A percentile compares a stretch with the other conserved stretches of the same genome.
These are phyloP conservation scores for Drosophila lowei DNA, from an alignment of 1,140 invertebrate genomes.

Conservation along the genomic window DNA sequence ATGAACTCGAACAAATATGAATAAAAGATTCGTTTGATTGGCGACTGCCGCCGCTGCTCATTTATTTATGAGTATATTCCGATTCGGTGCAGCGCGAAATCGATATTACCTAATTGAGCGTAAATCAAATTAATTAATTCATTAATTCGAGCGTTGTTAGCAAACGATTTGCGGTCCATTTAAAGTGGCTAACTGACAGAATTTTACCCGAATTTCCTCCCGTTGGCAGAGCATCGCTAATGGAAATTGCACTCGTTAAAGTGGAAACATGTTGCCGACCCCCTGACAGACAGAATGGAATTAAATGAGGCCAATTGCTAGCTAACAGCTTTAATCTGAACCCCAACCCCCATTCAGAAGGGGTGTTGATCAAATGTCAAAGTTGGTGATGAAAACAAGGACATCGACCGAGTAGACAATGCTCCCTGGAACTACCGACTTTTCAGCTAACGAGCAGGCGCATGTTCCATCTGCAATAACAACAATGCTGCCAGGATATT, in stretches of 20 bases:
- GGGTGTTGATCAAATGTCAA: constrained; percentile 51
- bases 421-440: constrained; percentile 21
- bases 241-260: background rate
- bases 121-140: constrained; percentile 49
- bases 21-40: constrained; percentile 38
- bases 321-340: constrained; percentile 21
- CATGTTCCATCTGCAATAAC: constrained; percentile 35
- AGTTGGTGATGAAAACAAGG: constrained; percentile 21
- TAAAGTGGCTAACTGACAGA: constrained; percentile 2
- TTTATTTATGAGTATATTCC: constrained; percentile 29
- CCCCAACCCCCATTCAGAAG: background rate
- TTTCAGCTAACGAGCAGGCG: constrained; percentile 56
- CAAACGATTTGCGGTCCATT: constrained; percentile 21
- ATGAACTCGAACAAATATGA: constrained; percentile 20
- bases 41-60: background rate
- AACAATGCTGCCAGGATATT: constrained; percentile 62
- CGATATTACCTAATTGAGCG: constrained; percentile 46
- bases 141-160: constrained; percentile 38
- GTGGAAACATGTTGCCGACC: constrained; percentile 4
- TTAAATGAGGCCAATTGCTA: constrained; percentile 19
- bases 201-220: background rate
- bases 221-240: background rate
- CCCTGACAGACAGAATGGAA: background rate
- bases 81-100: constrained; percentile 9
- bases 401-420: constrained; percentile 9